Evolutionary conservation across 2,113 vertebrate species (phyloP).

Genomic region (Cyprinus carpio): DNA sequence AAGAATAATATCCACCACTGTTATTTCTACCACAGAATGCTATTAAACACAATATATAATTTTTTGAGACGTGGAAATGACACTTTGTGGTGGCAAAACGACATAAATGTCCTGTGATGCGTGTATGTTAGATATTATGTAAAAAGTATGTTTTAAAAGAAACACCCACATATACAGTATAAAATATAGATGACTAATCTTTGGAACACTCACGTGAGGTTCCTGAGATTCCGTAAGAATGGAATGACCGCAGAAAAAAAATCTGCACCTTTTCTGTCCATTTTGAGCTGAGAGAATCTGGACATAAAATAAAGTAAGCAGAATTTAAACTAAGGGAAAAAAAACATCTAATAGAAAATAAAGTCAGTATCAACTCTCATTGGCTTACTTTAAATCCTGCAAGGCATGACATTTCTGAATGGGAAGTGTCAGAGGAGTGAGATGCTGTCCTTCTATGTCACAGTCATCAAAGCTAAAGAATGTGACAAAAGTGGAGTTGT

Average conservation of each 20-base stretch:
- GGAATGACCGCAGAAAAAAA: constrained; percentile 67
- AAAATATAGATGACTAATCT: not conserved
- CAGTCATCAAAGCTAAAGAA: constrained; percentile 71
- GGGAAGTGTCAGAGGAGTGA: constrained; percentile 53
- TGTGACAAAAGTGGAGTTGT: constrained; percentile 4
- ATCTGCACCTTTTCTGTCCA: constrained; percentile 62
- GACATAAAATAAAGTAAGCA: constrained; percentile 1
- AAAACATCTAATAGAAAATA: not conserved
- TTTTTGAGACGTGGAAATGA: no score
- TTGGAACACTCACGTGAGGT: constrained; percentile 65
- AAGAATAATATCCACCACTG: no score
- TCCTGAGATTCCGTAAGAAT: constrained; percentile 61
- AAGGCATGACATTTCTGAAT: constrained; percentile 70
- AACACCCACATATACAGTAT: not conserved
- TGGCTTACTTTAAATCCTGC: constrained; percentile 78
- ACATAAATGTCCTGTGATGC: not conserved
- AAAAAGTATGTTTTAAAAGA: not conserved
- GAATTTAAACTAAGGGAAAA: not conserved
- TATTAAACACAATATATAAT: no score
- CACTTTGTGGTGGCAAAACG: no score
- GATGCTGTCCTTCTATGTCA: constrained; percentile 58
- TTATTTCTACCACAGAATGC: no score
- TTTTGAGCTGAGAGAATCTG: constrained; percentile 76
- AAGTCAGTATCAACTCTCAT: not conserved
- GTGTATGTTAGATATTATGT: not conserved